phyloP scores from a whole-genome alignment of 2,888 invertebrate genomes.

The Pelosia muscerda region DNA sequence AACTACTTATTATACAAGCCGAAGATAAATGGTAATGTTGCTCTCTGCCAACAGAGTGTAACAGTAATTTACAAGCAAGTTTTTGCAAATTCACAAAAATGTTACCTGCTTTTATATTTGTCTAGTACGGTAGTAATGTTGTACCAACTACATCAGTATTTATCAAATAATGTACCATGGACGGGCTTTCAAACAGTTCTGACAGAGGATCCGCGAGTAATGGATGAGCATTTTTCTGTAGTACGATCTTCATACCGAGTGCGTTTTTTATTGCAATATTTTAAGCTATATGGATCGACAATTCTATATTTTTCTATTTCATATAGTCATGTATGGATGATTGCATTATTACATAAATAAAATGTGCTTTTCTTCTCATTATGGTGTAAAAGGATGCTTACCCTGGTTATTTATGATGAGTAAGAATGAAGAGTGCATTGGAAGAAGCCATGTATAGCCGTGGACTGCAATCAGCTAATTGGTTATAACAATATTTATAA shows the following conservation, averaged over 20 bases:
- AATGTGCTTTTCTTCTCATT: too few species aligned
- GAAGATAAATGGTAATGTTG: conserved; percentile 13
- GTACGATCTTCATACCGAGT: background rate
- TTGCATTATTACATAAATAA: too few species aligned
- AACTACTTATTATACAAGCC: conserved; percentile 9
- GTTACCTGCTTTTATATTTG: background rate
- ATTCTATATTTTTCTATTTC: background rate
- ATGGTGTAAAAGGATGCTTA: too few species aligned
- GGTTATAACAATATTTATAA: too few species aligned
- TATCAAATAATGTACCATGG: background rate
- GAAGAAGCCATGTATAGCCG: too few species aligned
- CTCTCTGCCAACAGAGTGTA: background rate
- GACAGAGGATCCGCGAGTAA: background rate
- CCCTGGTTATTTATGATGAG: too few species aligned
- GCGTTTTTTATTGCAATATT: background rate
- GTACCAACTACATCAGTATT: conserved; percentile 1
- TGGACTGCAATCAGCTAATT: too few species aligned
- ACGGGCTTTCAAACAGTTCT: background rate
- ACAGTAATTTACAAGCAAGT: conserved; percentile 6
- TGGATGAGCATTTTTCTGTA: background rate
- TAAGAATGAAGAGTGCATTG: too few species aligned
- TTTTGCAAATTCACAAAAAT: conserved; percentile 12
- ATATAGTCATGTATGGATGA: background rate
- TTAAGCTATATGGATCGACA: background rate
- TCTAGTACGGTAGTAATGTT: background rate